phyloP scores from a whole-genome alignment of 2,113 vertebrate genomes.

The Chamaetylas fuelleborni region DNA sequence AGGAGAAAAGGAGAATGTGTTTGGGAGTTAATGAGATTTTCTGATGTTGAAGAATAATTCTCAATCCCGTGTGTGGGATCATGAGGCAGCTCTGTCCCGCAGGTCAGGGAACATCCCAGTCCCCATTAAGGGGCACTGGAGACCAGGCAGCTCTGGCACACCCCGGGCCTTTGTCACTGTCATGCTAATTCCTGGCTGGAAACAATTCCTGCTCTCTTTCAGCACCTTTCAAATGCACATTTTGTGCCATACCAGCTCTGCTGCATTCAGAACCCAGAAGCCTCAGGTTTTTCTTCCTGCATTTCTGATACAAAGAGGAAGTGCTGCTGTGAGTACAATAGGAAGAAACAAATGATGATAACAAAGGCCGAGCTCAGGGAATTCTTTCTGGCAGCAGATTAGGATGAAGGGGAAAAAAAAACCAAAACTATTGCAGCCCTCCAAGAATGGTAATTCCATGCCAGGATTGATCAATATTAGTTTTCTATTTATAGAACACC shows the following conservation, averaged over 20 bases:
- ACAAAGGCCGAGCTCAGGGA: constrained; percentile 8
- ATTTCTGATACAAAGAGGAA: constrained; percentile 9
- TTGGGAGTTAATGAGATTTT: neutral
- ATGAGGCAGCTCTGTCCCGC: neutral
- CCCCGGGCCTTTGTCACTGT: constrained; percentile 2
- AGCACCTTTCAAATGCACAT: constrained; percentile 60
- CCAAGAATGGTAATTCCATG: neutral
- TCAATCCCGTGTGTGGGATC: neutral
- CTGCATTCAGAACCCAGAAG: neutral
- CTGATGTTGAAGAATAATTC: neutral
- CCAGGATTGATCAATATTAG: constrained; percentile 50
- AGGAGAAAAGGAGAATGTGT: neutral
- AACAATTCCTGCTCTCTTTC: neutral
- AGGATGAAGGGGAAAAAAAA: neutral
- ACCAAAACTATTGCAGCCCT: neutral
- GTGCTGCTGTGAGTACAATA: neutral
- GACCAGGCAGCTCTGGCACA: neutral
- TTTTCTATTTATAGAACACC: constrained; percentile 40
- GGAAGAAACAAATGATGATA: constrained; percentile 22
- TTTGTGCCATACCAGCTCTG: constrained; percentile 13
- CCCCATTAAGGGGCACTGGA: neutral
- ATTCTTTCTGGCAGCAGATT: constrained; percentile 7
- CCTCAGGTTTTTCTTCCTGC: constrained; percentile 1
- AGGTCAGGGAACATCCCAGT: neutral
- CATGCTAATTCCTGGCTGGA: constrained; percentile 49